Conservation (phyloP, 2,797 vertebrate genomes). For the Chloroceryle amazona region DNA sequence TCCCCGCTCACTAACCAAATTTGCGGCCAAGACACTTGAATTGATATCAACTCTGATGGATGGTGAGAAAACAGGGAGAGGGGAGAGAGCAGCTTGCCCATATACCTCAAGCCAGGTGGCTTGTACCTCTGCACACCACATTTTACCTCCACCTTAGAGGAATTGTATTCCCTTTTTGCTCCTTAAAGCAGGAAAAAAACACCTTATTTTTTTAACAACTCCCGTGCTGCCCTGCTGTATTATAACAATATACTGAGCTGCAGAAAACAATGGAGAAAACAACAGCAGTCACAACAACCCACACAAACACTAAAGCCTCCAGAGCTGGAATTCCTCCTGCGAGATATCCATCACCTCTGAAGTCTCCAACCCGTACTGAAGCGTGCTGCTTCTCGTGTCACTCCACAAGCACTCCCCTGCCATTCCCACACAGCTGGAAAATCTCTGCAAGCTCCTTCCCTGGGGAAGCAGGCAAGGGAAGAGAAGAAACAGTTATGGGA, state of each 20-base stretch:
- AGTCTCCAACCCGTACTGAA: neutral
- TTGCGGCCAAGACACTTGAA: constrained; percentile 55
- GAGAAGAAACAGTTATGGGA: neutral
- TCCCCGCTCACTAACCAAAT: constrained; percentile 51
- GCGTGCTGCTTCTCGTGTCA: fast-evolving
- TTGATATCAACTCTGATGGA: constrained; percentile 23
- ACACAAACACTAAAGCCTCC: neutral
- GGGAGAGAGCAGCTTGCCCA: neutral
- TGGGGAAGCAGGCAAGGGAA: neutral
- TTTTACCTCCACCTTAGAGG: neutral
- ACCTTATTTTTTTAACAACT: neutral
- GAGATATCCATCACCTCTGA: neutral
- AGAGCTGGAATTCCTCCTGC: neutral
- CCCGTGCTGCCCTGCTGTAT: neutral
- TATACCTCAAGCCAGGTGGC: constrained; percentile 22
- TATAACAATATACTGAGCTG: neutral
- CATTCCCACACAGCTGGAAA: constrained; percentile 5
- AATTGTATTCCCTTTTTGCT: neutral
- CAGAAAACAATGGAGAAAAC: constrained; percentile 35
- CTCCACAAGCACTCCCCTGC: neutral
- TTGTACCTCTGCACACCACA: neutral
- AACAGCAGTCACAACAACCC: neutral
- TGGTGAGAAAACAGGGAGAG: constrained; percentile 7
- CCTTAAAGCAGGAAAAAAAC: neutral
- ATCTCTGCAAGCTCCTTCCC: constrained; percentile 4